Evolutionary conservation across 2,888 invertebrate genomes (phyloP).

Genomic region (Ligdia adustata): DNA sequence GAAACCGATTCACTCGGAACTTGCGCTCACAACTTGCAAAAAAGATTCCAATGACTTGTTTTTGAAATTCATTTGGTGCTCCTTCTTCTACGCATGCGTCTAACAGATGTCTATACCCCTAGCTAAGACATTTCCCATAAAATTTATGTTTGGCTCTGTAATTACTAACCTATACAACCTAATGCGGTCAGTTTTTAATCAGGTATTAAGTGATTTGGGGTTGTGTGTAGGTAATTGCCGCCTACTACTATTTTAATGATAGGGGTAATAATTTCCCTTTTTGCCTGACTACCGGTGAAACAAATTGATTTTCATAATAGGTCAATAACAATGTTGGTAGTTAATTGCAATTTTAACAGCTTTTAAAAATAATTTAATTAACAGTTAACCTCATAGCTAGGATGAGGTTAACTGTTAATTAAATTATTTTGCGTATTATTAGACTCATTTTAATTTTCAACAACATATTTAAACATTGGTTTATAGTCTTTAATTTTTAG

Average conservation of each 20-base stretch:
- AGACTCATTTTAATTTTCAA: too few species aligned
- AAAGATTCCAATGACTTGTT: too few species aligned
- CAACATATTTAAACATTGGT: too few species aligned
- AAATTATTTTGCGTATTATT: too few species aligned
- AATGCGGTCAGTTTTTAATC: conserved; percentile 8
- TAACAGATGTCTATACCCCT: too few species aligned
- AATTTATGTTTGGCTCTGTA: conserved; percentile 2
- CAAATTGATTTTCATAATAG: conserved; percentile 8
- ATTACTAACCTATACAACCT: conserved; percentile 12
- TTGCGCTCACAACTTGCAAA: too few species aligned
- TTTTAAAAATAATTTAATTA: neutral
- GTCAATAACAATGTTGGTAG: conserved; percentile 7
- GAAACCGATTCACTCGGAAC: too few species aligned
- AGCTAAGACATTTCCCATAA: conserved; percentile 9
- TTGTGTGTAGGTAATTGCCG: conserved; percentile 7
- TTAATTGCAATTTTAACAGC: conserved; percentile 2
- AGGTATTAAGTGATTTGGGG: conserved; percentile 5
- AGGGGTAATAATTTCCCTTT: conserved; percentile 16
- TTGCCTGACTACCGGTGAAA: conserved; percentile 13
- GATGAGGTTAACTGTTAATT: conserved; percentile 7
- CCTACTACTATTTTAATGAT: conserved; percentile 20
- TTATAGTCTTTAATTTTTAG: too few species aligned
- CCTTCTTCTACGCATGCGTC: too few species aligned
- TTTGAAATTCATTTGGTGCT: too few species aligned
- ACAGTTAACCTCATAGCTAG: too few species aligned